These are phyloP conservation scores for Sorex fumeus DNA, from an alignment of 2,113 vertebrate genomes.

Conservation along the genomic window DNA sequence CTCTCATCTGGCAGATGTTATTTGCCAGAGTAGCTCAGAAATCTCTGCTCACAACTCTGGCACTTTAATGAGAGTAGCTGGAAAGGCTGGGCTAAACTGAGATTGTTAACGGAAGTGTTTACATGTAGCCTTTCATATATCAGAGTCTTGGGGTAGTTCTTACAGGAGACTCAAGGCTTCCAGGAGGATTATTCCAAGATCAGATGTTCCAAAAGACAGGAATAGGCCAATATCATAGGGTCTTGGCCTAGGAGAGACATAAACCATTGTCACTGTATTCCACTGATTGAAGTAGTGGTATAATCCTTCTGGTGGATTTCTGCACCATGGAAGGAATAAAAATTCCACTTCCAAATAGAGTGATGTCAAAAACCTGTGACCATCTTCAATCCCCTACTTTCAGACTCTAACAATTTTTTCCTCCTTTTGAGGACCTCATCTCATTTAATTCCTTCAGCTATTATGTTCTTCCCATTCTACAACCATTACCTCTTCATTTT, in stretches of 20 bases:
- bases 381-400: neutral
- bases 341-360: neutral
- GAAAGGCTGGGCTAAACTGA: neutral
- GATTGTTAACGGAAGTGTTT: neutral
- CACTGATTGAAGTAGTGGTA: neutral
- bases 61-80: rapidly evolving
- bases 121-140: neutral
- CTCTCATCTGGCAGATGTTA: neutral
- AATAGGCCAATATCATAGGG: neutral
- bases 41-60: neutral
- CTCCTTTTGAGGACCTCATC: rapidly evolving
- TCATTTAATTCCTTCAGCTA: neutral
- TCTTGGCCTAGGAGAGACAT: neutral
- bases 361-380: neutral
- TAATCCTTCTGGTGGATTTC: too few species aligned
- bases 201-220: neutral
- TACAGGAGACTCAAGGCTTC: neutral
- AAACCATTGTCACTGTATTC: neutral
- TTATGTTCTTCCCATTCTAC: neutral
- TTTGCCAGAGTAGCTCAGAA: neutral
- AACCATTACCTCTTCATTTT: neutral
- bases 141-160: neutral
- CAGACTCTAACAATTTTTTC: neutral
- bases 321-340: neutral
- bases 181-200: neutral